Conservation (phyloP, 2,113 vertebrate species). For the Dunckerocampus dactyliophorus region DNA sequence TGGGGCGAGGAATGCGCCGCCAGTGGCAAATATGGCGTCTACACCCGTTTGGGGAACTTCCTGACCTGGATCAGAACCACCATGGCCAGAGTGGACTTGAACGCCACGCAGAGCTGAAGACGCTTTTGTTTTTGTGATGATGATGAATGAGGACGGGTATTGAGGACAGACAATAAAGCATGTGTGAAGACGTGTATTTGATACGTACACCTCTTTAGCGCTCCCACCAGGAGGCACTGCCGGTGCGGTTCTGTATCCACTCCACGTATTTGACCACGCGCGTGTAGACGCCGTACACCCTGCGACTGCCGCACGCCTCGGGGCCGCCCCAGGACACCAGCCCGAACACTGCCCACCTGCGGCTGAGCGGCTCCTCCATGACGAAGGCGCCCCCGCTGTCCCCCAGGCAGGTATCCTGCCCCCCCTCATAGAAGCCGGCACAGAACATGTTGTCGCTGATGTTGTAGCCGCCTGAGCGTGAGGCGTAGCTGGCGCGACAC, state of each 20-base stretch:
- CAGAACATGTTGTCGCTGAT: slow-evolving; percentile 98
- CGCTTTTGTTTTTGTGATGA: too few relatives aligned
- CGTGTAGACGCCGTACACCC: slow-evolving; percentile 95
- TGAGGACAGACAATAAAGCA: too few relatives aligned
- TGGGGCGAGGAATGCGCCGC: slow-evolving; percentile 8
- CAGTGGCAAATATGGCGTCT: slow-evolving; percentile 4
- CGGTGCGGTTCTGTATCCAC: slow-evolving; percentile 80
- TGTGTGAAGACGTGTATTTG: too few relatives aligned
- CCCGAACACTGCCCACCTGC: slow-evolving; percentile 85
- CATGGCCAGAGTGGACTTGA: background rate
- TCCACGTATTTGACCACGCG: slow-evolving; percentile 82
- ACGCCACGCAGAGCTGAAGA: background rate
- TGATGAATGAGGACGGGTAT: too few relatives aligned
- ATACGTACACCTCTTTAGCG: too few relatives aligned
- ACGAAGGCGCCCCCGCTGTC: slow-evolving; percentile 93
- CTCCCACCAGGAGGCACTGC: slow-evolving; percentile 26
- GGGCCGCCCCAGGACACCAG: slow-evolving; percentile 95
- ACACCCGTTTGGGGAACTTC: background rate
- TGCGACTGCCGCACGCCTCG: slow-evolving; percentile 89
- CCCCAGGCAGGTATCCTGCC: slow-evolving; percentile 90
- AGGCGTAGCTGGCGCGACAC: slow-evolving; percentile 87
- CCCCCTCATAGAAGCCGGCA: slow-evolving; percentile 86
- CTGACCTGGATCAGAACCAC: slow-evolving; percentile 7
- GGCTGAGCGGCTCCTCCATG: slow-evolving; percentile 73
- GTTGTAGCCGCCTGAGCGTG: slow-evolving; percentile 85